Percentiles rank a stretch among this genome's conserved stretches.
phyloP scores from a whole-genome alignment of 2,797 vertebrate genomes.

The Peromyscus attwateri region DNA sequence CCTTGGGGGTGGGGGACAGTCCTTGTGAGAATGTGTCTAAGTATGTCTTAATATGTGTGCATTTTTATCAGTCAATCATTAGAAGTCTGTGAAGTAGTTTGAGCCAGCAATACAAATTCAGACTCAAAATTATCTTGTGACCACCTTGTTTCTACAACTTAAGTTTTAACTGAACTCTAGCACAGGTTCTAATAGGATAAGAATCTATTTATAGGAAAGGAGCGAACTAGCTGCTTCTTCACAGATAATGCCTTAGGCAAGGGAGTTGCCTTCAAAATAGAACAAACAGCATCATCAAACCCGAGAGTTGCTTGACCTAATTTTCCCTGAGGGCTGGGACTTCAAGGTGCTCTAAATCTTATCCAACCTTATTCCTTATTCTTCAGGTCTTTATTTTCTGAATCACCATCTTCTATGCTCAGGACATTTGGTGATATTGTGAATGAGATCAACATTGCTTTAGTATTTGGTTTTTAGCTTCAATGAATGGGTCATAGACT shows the following conservation, averaged over 20 bases:
- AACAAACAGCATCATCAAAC: background rate
- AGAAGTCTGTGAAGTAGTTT: background rate
- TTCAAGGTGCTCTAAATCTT: background rate
- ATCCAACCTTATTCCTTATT: background rate
- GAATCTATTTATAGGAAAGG: background rate
- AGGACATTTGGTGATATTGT: background rate
- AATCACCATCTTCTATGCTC: background rate
- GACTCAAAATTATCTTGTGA: slow-evolving; percentile 36
- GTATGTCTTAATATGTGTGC: accelerated
- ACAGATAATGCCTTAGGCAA: background rate
- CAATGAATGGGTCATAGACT: background rate
- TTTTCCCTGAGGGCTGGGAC: background rate
- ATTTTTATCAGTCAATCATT: background rate
- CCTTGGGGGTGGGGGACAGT: background rate
- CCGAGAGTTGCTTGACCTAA: background rate
- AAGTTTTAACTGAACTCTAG: background rate
- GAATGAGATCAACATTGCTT: background rate
- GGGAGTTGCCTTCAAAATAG: background rate
- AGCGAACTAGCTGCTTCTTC: background rate
- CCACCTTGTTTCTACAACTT: background rate
- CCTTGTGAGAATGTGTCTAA: background rate
- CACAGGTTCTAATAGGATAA: background rate
- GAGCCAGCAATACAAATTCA: background rate
- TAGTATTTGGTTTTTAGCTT: slow-evolving; percentile 20
- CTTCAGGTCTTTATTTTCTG: background rate